Evolutionary conservation across 1,140 invertebrate genomes (phyloP).

Genomic region (Neoseiulus cucumeris): DNA sequence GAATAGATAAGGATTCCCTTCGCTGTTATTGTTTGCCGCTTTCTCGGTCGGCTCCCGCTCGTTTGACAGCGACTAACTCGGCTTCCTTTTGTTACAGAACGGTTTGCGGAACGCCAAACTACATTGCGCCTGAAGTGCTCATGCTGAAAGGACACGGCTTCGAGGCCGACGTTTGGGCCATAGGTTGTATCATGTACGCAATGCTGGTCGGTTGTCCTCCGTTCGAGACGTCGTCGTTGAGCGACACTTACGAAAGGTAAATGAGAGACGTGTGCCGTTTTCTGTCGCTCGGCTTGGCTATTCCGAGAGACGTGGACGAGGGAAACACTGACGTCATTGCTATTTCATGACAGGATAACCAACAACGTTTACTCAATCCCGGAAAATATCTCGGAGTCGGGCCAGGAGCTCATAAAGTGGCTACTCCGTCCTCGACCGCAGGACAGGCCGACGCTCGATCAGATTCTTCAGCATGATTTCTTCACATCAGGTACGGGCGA

Average conservation of each 20-base stretch:
- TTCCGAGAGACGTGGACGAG: no score
- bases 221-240: constrained; percentile 66
- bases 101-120: constrained; percentile 92
- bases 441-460: constrained; percentile 50
- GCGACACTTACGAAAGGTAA: constrained; percentile 54
- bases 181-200: constrained; percentile 85
- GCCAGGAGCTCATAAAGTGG: constrained; percentile 54
- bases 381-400: constrained; percentile 40
- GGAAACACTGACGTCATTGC: no score
- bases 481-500: constrained; percentile 36
- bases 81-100: constrained; percentile 37
- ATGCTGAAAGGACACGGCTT: constrained; percentile 82
- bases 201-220: constrained; percentile 80
- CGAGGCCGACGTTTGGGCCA: constrained; percentile 91
- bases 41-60: background rate
- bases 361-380: constrained; percentile 78
- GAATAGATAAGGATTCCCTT: no score
- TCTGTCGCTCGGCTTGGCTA: no score
- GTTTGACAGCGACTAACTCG: background rate
- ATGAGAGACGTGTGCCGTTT: background rate
- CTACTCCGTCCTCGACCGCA: constrained; percentile 64
- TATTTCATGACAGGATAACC: constrained; percentile 43
- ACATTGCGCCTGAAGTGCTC: constrained; percentile 89
- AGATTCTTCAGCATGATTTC: constrained; percentile 52
- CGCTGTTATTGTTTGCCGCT: background rate